These are phyloP conservation scores for Phoxinus dragarum DNA, from an alignment of 2,797 vertebrate species.

Conservation along the genomic window DNA sequence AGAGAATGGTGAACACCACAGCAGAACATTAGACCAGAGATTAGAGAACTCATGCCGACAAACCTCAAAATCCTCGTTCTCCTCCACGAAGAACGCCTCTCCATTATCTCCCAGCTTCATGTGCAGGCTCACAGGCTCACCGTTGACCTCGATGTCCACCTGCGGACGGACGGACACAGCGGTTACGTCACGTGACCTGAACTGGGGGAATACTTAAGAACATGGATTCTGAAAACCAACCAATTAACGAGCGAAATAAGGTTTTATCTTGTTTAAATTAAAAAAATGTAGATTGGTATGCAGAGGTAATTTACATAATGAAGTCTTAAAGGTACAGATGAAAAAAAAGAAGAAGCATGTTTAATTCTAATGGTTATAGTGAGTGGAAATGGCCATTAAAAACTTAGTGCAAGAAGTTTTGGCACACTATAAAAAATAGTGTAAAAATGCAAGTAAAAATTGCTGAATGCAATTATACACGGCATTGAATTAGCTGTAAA, in stretches of 20 bases:
- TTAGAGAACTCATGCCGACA: neutral
- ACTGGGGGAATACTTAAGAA: neutral
- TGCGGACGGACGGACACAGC: slow-evolving; percentile 61
- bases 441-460: neutral
- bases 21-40: neutral
- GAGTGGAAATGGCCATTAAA: neutral
- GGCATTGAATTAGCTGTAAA: neutral
- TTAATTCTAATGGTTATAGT: no score
- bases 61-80: slow-evolving; percentile 81
- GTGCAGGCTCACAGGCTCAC: slow-evolving; percentile 88
- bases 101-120: slow-evolving; percentile 97
- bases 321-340: neutral
- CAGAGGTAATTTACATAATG: neutral
- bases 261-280: neutral
- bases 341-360: neutral
- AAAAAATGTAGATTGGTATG: neutral
- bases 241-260: neutral
- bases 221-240: neutral
- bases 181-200: neutral
- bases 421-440: neutral
- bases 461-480: no score
- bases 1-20: neutral
- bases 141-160: slow-evolving; percentile 97
- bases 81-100: slow-evolving; percentile 94
- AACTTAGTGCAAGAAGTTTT: neutral